These are phyloP conservation scores for Heliconius hewitsoni DNA, from an alignment of 1,140 invertebrate genomes.

Conservation along the genomic window DNA sequence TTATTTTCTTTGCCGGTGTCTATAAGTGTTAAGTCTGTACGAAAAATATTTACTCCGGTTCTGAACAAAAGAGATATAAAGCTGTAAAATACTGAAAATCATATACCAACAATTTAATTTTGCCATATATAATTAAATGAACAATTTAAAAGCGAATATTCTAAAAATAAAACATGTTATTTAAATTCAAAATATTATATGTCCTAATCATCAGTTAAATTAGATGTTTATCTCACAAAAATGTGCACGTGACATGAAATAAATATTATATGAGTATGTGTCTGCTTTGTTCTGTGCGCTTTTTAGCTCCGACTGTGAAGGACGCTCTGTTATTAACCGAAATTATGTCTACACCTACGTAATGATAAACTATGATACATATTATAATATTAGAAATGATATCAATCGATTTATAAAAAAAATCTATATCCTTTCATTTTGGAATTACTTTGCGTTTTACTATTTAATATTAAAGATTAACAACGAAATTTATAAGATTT, in stretches of 20 bases:
- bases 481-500: too few species aligned
- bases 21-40: not conserved
- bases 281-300: slow-evolving; percentile 26
- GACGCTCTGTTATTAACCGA: slow-evolving; percentile 30
- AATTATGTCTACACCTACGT: slow-evolving; percentile 20
- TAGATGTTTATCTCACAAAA: slow-evolving; percentile 41
- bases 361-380: not conserved
- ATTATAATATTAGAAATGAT: not conserved
- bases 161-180: too few species aligned
- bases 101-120: too few species aligned
- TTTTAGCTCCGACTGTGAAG: slow-evolving; percentile 39
- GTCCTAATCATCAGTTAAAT: not conserved
- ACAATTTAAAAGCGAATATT: too few species aligned
- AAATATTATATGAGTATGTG: not conserved
- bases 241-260: slow-evolving; percentile 34
- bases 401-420: not conserved
- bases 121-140: too few species aligned
- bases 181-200: too few species aligned
- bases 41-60: not conserved
- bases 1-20: not conserved
- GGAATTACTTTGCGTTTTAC: too few species aligned
- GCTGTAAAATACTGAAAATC: too few species aligned
- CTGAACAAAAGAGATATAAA: too few species aligned
- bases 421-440: too few species aligned
- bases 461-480: too few species aligned